phyloP scores from a whole-genome alignment of 2,113 vertebrate species.

The Grantiella picta region DNA sequence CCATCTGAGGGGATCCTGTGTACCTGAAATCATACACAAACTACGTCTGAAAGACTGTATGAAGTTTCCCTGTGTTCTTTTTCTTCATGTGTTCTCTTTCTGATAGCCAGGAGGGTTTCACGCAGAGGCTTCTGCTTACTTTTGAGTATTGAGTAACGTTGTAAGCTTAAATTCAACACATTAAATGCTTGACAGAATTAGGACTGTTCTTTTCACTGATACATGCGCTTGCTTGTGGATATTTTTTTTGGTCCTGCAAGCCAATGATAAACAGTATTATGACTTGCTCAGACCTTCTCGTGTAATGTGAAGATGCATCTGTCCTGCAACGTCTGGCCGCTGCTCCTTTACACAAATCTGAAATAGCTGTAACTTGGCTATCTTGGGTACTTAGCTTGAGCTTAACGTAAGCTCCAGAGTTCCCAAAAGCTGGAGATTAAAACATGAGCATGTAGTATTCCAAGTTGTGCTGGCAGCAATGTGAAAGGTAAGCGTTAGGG shows the following conservation, averaged over 20 bases:
- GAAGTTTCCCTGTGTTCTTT: background rate
- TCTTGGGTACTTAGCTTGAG: background rate
- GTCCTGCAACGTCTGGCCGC: accelerated
- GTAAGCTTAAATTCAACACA: background rate
- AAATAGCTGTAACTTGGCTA: background rate
- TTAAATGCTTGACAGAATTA: background rate
- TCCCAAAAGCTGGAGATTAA: background rate
- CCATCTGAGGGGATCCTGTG: background rate
- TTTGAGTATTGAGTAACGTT: background rate
- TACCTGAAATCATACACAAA: background rate
- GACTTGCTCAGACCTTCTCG: background rate
- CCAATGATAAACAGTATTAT: background rate
- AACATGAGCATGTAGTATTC: background rate
- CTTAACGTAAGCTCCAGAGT: background rate
- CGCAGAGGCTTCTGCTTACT: background rate
- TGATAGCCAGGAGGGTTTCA: background rate
- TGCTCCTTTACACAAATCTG: background rate
- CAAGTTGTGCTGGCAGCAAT: background rate
- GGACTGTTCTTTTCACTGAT: background rate
- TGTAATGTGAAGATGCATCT: background rate
- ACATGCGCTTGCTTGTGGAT: background rate
- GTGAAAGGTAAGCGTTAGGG: background rate
- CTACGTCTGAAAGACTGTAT: background rate
- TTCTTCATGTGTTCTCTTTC: too few species aligned
- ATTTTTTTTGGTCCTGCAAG: background rate